Conservation (phyloP, 2,888 invertebrate species). For the Drosophila prolongata region DNA sequence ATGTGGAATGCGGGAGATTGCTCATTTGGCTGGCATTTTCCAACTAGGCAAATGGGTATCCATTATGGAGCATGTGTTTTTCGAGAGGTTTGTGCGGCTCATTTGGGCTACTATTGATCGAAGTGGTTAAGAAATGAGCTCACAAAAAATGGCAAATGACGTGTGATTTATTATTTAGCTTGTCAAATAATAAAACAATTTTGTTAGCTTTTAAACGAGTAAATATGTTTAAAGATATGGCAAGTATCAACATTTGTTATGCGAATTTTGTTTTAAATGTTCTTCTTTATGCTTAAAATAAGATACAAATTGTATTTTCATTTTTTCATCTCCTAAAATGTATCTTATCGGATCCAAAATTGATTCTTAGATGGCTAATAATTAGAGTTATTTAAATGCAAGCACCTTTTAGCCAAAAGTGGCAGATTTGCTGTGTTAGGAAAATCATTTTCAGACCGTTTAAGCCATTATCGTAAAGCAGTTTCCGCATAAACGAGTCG, state of each 20-base stretch:
- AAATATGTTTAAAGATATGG: too few species aligned
- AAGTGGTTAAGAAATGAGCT: background rate
- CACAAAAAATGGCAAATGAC: too few species aligned
- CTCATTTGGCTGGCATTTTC: slow-evolving; percentile 37
- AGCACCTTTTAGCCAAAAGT: background rate
- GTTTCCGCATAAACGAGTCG: slow-evolving; percentile 30
- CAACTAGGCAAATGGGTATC: slow-evolving; percentile 15
- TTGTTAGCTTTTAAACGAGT: too few species aligned
- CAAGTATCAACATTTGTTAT: too few species aligned
- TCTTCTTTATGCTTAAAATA: background rate
- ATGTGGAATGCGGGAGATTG: slow-evolving; percentile 32
- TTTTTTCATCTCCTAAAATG: too few species aligned
- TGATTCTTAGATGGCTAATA: background rate
- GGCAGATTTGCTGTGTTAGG: background rate
- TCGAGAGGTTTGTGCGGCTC: background rate
- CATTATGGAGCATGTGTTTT: slow-evolving; percentile 22
- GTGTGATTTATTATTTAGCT: background rate
- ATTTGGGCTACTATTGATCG: background rate
- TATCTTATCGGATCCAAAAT: background rate
- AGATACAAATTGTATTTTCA: too few species aligned
- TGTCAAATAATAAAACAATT: too few species aligned
- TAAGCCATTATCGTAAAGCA: slow-evolving; percentile 24
- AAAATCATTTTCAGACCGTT: background rate
- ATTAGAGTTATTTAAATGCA: slow-evolving; percentile 9
- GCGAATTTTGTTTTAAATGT: too few species aligned